Evolutionary conservation across 2,797 vertebrate genomes (phyloP).

Genomic region (Monodelphis domestica): DNA sequence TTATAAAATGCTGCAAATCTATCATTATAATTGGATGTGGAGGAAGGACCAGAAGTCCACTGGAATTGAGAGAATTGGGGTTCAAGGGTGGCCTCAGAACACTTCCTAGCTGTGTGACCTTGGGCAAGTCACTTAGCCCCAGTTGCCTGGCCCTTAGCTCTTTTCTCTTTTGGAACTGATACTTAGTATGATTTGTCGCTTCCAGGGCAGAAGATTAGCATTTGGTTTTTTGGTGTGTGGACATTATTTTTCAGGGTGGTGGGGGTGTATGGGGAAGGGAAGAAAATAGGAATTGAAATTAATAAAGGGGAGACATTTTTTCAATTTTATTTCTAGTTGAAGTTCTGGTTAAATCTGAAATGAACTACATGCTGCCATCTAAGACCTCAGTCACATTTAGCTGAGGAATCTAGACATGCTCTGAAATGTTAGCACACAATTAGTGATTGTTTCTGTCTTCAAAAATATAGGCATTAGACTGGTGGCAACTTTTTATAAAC

Average conservation of each 20-base stretch:
- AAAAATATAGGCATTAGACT: not conserved
- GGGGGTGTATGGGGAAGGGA: not conserved
- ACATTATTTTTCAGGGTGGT: not conserved
- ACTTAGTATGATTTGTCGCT: no score
- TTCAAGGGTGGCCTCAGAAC: no score
- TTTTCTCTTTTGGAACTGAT: no score
- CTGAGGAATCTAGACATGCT: conserved; percentile 15
- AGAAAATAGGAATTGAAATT: conserved; percentile 29
- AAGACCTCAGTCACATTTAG: conserved; percentile 15
- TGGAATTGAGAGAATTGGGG: no score
- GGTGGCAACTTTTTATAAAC: conserved; percentile 21
- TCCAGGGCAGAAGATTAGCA: no score
- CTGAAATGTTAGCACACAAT: not conserved
- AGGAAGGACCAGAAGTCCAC: no score
- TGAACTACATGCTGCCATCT: conserved; percentile 46
- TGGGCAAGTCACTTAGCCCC: no score
- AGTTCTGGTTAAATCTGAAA: conserved; percentile 59
- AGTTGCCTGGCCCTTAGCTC: no score
- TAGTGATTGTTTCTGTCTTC: not conserved
- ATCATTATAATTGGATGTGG: conserved; percentile 44
- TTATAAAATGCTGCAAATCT: conserved; percentile 61
- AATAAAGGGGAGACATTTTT: conserved; percentile 52
- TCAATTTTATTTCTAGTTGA: conserved; percentile 51
- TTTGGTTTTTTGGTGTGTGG: no score
- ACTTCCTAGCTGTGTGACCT: no score